Base-by-base conservation (phyloP, 2,888 invertebrate genomes). In the Anoplius nigerrimus region DNA sequence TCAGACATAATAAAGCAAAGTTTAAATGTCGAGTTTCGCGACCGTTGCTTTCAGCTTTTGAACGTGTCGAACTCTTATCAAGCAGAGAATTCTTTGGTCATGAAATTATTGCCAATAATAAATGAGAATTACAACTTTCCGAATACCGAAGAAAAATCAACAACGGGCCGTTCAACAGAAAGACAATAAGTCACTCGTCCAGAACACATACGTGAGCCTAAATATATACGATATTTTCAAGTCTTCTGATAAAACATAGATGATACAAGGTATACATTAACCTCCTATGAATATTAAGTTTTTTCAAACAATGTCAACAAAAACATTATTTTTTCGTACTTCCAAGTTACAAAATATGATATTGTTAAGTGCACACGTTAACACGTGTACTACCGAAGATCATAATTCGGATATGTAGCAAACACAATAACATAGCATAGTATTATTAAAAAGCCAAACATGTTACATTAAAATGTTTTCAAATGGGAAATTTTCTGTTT, bases 1-100 rank as follows among this genome's bases (percentile, higher is more conserved):
- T 68, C 66, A 16, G 69, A 62, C 15, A 62, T 87, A 15, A 65
- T 87, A 13, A 69, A 70, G 54, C 77, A 81, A 22, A 84, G 83
- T 62, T 22, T 54, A 11, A 78, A 84, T 53, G 45, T 66, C 1
- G 45, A 77, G 22, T 87, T 85, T 45, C 80, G 72, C 56, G 70
- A 80, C 21, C 62, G 73, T 2, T 80, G 83, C 56, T 80, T 81
- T 2, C 43, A 75, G 2, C 54, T 73, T 27, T 70, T 85, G 20
- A 53, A 69, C 5, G 75, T 76, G 0, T 72, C 64, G 0, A 75
- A 76, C 48, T 64, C 78, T 2, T 61, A 69, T 0, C 72, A 80
- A 1, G 61, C 66, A 0, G 53, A 65, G 46, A 48, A 59, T 8
- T 46, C 48, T 8, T 51, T 83, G 2, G 64, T 67, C 55, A 24